Base-by-base conservation (phyloP, 2,888 invertebrate species). In the Drosophila planitibia region DNA sequence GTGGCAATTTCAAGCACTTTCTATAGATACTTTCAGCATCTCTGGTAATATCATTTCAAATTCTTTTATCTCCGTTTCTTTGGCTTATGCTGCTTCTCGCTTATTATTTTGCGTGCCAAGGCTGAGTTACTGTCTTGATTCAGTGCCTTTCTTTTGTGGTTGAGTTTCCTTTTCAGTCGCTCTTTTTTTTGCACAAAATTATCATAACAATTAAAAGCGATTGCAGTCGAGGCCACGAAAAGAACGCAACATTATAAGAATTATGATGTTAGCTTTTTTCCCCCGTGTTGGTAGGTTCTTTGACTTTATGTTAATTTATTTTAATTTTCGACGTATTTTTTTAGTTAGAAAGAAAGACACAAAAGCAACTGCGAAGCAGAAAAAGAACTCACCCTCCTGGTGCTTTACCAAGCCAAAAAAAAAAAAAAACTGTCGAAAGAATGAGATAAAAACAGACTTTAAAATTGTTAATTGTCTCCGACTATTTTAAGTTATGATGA, bases 401-500 rank as follows among this genome's bases (percentile, higher is more conserved):
- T 76, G 66, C 44, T 44, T 51, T 68, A 79, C 53, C 63, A n/a
- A 37, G 28, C 30, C 19, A 53, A 55, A 60, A 55, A 39, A 52
- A 58, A 16, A 39, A 37, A 12, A 47, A 14, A 14, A 14, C 1
- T 66, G 60, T 47, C 25, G 2, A 47, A 44, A 37, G 51, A 47
- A 44, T 61, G 14, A 7, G 51, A 76, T 53, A 55, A 54, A 39
- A 47, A 25, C 64, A 76, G 69, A 67, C 70, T 80, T 76, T 75
- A 70, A 86, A 82, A 82, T 89, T 74, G 68, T 81, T 87, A 88
- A 87, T 87, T 87, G 83, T 85, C 77, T 76, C 73, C 52, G 86
- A 85, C 89, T 86, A 86, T 86, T 87, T 87, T 90, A 87, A 87
- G 81, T 78, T 79, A 82, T 87, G 86, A 87, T 81, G 85, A 70